Base-by-base conservation (phyloP, 2,797 vertebrate genomes). In the Anabacerthia variegaticeps region DNA sequence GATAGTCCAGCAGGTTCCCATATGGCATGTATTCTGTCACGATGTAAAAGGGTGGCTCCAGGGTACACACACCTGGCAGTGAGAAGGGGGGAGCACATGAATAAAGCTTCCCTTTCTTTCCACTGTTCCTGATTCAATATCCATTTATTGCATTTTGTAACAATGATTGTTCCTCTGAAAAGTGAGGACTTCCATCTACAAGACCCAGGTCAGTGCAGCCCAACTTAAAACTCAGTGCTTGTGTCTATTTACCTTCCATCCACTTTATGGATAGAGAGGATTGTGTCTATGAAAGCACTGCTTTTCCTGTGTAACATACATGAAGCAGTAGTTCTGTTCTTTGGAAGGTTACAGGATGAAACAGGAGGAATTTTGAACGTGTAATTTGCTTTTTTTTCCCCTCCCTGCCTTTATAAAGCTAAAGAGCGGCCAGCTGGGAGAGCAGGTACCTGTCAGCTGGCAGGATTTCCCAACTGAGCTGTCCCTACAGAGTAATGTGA, bases 1-100 rank as follows among this genome's bases (percentile, higher is more conserved):
- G 97, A 82, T 99, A 99, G 95, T 99, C 99, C 28, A 99, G 98
- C 91, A 99, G 96, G 97, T 99, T 99, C 66, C 99, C 99, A 3
- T 99, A 99, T 0, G 99, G 99, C 99, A 99, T 99, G 97, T 99
- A 99, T 88, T 99, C 99, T 0, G 99, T 99, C 93, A 99, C 99
- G 4, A 99, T 99, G 97, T 99, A 99, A 96, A 99, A 99, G 0
- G 99, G 99, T 46, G 99, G 99, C 97, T 99, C 99, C 98, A 99
- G 95, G 13, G 99, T 99, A 61, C 99, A 99, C 34, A 99, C 99
- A 83, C 99, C 99, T 99, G 90, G 41, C 1, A 65, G 71, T 20
- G 26, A 85, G 48, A 36, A 80, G 72, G 34, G 69, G 30, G 12
- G 14, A 88, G 41, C 32, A 21, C 0, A 5, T 93, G 26, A 95